Conservation (phyloP, 2,797 vertebrate species). For the Rhabdomys pumilio region DNA sequence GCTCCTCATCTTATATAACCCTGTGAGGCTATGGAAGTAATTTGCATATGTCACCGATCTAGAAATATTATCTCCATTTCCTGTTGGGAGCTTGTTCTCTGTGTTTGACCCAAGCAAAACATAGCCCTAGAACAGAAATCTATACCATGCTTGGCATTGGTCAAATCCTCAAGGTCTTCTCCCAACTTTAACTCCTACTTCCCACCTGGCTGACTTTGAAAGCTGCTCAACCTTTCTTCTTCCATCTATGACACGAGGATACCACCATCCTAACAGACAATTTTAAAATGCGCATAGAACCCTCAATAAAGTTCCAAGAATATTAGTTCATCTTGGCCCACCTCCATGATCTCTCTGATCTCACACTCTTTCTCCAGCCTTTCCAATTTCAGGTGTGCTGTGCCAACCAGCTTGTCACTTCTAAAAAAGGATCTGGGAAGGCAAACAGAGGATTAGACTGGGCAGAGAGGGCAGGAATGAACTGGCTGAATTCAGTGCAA, state of each 20-base stretch:
- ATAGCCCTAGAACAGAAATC: neutral
- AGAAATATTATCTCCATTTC: neutral
- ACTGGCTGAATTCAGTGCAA: neutral
- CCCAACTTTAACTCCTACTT: neutral
- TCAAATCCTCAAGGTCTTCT: neutral
- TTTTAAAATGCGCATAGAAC: neutral
- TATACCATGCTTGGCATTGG: neutral
- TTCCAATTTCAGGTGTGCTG: conserved; percentile 96
- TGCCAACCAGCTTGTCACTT: conserved; percentile 96
- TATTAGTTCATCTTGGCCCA: conserved; percentile 68
- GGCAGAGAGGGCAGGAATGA: neutral
- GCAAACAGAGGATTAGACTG: conserved; percentile 60
- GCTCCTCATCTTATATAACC: neutral
- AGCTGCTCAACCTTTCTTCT: conserved; percentile 10
- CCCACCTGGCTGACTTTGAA: neutral
- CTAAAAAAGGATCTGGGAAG: conserved; percentile 92
- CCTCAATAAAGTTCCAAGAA: neutral
- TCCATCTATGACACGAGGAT: neutral
- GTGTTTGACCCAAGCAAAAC: neutral
- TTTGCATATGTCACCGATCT: neutral
- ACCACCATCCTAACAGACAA: neutral
- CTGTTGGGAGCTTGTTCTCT: neutral
- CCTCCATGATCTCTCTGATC: conserved; percentile 96
- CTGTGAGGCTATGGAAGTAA: neutral
- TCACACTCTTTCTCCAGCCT: conserved; percentile 96